Percentiles rank a stretch among this genome's conserved stretches.
These are phyloP conservation scores for Henricia sp. DNA, from an alignment of 53 echinoderm and acorn worm genomes.

Conservation along the genomic window DNA sequence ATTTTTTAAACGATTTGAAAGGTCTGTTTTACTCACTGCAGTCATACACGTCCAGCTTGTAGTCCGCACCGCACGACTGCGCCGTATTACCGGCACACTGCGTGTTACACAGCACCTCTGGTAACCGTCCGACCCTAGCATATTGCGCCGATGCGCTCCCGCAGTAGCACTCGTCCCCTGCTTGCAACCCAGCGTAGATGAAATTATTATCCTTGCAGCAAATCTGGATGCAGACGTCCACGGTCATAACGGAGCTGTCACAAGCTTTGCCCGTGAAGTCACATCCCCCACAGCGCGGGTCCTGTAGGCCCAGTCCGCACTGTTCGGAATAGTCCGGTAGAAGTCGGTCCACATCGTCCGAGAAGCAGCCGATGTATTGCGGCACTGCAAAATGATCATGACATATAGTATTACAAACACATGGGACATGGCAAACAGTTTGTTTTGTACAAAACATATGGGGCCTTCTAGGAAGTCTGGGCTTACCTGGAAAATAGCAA, in stretches of 20 bases:
- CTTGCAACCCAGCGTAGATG: constrained; percentile 60
- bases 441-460: no score
- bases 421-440: no score
- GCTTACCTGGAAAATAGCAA: background rate
- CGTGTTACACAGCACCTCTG: constrained; percentile 35
- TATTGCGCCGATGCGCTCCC: constrained; percentile 47
- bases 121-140: background rate
- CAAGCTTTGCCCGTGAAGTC: constrained; percentile 57
- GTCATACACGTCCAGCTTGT: constrained; percentile 67
- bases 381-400: constrained; percentile 15
- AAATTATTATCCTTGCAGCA: constrained; percentile 58
- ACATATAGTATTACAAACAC: background rate
- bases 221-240: constrained; percentile 57
- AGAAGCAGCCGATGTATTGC: constrained; percentile 60
- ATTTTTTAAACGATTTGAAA: no score
- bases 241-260: constrained; percentile 43
- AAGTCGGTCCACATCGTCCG: constrained; percentile 34
- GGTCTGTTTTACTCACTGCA: constrained; percentile 65
- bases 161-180: constrained; percentile 69
- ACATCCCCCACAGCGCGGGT: constrained; percentile 55
- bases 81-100: constrained; percentile 56
- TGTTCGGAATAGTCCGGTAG: constrained; percentile 49
- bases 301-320: constrained; percentile 6
- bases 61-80: constrained; percentile 68
- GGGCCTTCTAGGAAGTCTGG: no score